Percentiles rank a stretch among this genome's conserved stretches.
phyloP scores from a whole-genome alignment of 2,797 vertebrate species.

The Cottoperca gobio region DNA sequence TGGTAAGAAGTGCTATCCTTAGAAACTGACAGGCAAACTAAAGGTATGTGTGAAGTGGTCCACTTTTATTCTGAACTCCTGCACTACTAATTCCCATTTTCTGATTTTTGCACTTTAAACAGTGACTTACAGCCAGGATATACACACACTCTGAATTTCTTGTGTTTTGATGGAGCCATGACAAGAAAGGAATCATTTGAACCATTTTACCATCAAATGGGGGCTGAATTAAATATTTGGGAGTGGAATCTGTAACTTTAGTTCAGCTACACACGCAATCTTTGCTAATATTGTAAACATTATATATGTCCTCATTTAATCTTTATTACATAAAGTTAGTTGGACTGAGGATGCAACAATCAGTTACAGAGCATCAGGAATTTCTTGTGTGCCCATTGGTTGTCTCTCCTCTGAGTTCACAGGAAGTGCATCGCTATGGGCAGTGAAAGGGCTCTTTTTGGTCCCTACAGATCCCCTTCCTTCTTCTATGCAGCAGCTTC shows the following conservation, averaged over 20 bases:
- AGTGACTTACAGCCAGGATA: background rate
- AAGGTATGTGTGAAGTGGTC: background rate
- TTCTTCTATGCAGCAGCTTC: slow-evolving; percentile 39
- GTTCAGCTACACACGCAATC: background rate
- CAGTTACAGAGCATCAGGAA: background rate
- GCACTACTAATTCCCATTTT: background rate
- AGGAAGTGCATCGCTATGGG: slow-evolving; percentile 11
- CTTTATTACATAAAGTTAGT: background rate
- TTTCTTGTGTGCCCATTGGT: slow-evolving; percentile 2
- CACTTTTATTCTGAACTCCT: too few species aligned
- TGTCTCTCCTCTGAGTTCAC: slow-evolving; percentile 18
- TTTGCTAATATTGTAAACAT: background rate
- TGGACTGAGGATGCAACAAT: background rate
- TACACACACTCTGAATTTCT: background rate
- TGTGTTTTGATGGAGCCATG: background rate
- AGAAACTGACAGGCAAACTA: background rate
- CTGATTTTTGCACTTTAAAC: background rate
- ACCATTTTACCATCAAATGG: background rate
- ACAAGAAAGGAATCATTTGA: background rate
- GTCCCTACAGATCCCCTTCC: slow-evolving; percentile 37
- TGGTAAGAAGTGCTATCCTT: background rate
- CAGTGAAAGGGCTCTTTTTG: slow-evolving; percentile 30
- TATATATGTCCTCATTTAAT: background rate
- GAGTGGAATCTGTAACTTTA: background rate
- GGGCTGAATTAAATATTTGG: background rate